Conservation (phyloP, 2,888 invertebrate species). For the Aspidapion aeneum region DNA sequence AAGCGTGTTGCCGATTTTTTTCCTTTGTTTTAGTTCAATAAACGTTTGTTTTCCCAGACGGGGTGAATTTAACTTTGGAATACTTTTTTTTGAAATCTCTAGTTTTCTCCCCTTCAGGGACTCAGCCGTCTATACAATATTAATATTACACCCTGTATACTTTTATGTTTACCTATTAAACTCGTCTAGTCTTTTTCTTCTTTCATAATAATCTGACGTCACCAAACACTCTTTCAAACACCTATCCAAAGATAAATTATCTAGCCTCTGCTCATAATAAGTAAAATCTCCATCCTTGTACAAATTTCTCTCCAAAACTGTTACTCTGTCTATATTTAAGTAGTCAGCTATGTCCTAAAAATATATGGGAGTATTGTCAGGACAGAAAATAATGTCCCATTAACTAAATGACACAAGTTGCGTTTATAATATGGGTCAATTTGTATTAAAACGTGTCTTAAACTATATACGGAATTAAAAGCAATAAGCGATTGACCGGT, state of each 20-base stretch:
- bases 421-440: too few relatives aligned
- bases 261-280: constrained; percentile 71
- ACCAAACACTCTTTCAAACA: constrained; percentile 78
- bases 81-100: not conserved
- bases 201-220: constrained; percentile 60
- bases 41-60: too few relatives aligned
- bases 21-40: too few relatives aligned
- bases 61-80: not conserved
- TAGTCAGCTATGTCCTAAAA: constrained; percentile 72
- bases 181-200: constrained; percentile 55
- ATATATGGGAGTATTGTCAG: too few relatives aligned
- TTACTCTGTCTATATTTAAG: constrained; percentile 60
- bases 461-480: too few relatives aligned
- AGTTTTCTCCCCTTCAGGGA: too few relatives aligned
- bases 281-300: constrained; percentile 75
- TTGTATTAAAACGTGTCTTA: too few relatives aligned
- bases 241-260: constrained; percentile 64
- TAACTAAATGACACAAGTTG: too few relatives aligned
- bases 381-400: too few relatives aligned
- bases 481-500: too few relatives aligned
- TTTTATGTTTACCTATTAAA: constrained; percentile 66
- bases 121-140: not conserved
- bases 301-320: constrained; percentile 70
- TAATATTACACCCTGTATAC: not conserved
- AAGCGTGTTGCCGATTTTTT: too few relatives aligned